These are phyloP conservation scores for Spinus olivaceus DNA, from an alignment of 2,797 vertebrate genomes.

Conservation along the genomic window DNA sequence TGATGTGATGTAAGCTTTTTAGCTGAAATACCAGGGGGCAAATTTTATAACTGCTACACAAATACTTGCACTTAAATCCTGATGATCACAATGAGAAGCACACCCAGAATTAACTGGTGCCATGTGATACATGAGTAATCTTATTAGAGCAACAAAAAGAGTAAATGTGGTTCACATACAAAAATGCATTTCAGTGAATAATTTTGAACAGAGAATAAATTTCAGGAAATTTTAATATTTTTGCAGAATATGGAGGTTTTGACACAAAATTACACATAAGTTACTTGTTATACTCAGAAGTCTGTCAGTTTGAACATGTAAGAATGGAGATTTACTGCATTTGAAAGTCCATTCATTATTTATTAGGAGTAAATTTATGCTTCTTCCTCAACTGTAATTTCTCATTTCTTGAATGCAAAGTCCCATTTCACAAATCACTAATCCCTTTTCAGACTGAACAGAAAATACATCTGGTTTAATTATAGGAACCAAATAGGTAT, in stretches of 20 bases:
- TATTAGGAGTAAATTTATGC: neutral
- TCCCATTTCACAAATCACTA: neutral
- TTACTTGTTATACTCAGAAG: neutral
- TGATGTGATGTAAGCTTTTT: neutral
- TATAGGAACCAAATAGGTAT: constrained; percentile 5
- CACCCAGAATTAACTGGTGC: constrained; percentile 28
- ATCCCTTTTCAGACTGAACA: neutral
- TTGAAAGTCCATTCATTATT: neutral
- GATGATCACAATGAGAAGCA: constrained; percentile 17
- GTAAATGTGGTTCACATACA: neutral
- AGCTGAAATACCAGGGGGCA: neutral
- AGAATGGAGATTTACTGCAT: neutral
- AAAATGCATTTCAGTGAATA: neutral
- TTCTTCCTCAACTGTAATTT: neutral
- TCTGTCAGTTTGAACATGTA: neutral
- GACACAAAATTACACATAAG: neutral
- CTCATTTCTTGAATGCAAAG: constrained; percentile 2
- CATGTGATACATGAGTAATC: constrained; percentile 17
- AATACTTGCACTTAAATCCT: neutral
- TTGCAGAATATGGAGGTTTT: neutral
- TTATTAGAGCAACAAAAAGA: constrained; percentile 7
- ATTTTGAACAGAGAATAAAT: neutral
- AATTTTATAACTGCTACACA: neutral
- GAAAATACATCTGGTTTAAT: constrained; percentile 27
- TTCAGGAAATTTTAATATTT: neutral